Base-by-base conservation (phyloP, 2,113 vertebrate species). In the Dascyllus trimaculatus region DNA sequence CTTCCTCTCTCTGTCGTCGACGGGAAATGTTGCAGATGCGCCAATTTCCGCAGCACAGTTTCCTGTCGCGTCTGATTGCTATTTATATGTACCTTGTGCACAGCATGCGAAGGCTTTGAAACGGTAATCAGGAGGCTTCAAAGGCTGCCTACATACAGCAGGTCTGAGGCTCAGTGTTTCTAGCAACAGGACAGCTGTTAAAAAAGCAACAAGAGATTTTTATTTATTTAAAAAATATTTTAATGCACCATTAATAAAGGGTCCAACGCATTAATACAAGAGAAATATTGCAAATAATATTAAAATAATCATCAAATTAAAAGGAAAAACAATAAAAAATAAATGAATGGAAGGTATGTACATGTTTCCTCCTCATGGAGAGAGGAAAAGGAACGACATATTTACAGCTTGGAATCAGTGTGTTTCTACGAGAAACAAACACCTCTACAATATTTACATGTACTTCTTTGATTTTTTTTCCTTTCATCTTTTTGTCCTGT, bases 221-320 rank as follows among this genome's bases (percentile, higher is more conserved):
- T 11, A 59, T 94, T 94, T 94, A 94, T 94, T 94, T 95, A 93
- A 95, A 95, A 95, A 95, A 95, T 95, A 95, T 93, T 95, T 95
- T 95, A 95, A 95, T 95, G 94, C 94, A 95, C 94, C 95, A 95
- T 95, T 95, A 95, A 95, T 95, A 95, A 95, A 95, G 94, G 92
- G 91, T 95, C 90, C 91, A 95, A 95, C 94, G 93, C 93, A 95
- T 95, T 95, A 94, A 95, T 95, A 95, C 94, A 95, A 95, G 95
- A 95, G 91, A 95, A 95, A 95, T 94, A 94, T 95, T 93, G 92
- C 94, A 95, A 95, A 95, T 95, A 95, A 95, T 95, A 95, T 95
- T 95, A 95, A 95, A 95, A 95, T 93, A 93, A 95, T 94, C 91
- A 91, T 92, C 92, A 93, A 94, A 90, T 88, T 91, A 92, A 92